Evolutionary conservation across 1,140 invertebrate genomes (phyloP), one percentile per base, ranked within the genome.

Genomic region (Drosophila grimshawi): DNA sequence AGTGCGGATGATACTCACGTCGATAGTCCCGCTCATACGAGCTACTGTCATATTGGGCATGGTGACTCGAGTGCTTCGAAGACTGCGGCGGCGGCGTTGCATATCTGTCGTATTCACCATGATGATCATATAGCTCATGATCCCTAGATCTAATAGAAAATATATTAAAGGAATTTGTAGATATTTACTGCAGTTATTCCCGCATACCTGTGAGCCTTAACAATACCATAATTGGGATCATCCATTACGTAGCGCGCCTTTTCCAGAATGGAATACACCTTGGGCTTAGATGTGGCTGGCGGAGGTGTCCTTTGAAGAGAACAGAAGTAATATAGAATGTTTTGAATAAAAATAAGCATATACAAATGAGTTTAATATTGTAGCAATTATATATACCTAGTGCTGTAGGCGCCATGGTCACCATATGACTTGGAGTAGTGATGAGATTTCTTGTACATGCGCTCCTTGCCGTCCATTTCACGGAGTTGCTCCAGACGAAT

Each of bases 241-340:
- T 97, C 96, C 95, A 97, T 96, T 10, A 96, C 96, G 52, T 95
- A 94, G 59, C 96, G 93, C 0, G 96, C 96, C 63, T 96, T 94
- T 92, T 97, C 96, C 77, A 97, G 93, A 76, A 97, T 97, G 56
- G 96, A 96, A 91, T 97, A 95, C 2, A 97, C 96, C 92, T 97
- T 97, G 27, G 95, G 94, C 74, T 95, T 94, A 3, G 94, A 67
- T 91, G 93, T 66, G 19, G 93, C 91, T 55, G 93, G 93, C 27
- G 94, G 93, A 32, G 91, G 91, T 11, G 91, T 92, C 29, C 90
- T 92, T 32, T 43, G 35, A 66, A 45, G 19, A 4, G 3, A 61
- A 32, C 11, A 51, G 43, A 49, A 48, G 48, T 39, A 10, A 19
- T 52, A 45, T n/a, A 43, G 6, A 19, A 19, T 19, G 19, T 19